Conservation (phyloP, 2,888 invertebrate species). For the Isoperla grammatica region DNA sequence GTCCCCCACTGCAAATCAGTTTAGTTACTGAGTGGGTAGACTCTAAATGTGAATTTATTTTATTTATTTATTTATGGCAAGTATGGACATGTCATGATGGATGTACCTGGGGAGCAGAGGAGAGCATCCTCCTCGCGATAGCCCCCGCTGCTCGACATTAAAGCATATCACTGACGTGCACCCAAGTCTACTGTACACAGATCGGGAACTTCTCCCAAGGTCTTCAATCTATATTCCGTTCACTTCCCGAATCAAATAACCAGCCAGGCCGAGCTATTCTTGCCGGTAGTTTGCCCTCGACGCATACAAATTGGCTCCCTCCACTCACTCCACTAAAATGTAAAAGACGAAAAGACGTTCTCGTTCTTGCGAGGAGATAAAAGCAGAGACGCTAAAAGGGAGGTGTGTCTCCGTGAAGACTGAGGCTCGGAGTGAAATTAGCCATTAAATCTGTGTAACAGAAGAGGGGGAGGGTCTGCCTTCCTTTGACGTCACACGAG, state of each 20-base stretch:
- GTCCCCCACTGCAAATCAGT: too few species aligned
- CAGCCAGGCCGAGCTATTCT: not conserved
- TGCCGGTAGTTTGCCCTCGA: not conserved
- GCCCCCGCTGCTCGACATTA: too few species aligned
- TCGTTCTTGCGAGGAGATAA: conserved; percentile 2
- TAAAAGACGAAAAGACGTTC: not conserved
- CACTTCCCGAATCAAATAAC: conserved; percentile 1
- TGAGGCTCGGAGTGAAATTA: conserved; percentile 32
- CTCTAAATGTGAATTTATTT: too few species aligned
- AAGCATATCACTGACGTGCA: too few species aligned
- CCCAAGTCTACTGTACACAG: too few species aligned
- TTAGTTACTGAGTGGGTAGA: too few species aligned
- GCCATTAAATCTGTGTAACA: conserved; percentile 32
- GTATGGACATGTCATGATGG: too few species aligned
- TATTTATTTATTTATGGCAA: too few species aligned
- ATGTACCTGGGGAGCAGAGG: too few species aligned
- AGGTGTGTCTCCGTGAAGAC: conserved; percentile 27
- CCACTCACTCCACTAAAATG: too few species aligned
- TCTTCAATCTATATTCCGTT: conserved; percentile 3
- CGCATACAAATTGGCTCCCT: conserved; percentile 9
- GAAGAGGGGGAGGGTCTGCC: conserved; percentile 18
- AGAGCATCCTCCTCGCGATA: too few species aligned
- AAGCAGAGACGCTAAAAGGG: conserved; percentile 27
- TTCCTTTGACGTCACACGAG: too few species aligned
- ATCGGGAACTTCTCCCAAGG: not conserved